Conservation (phyloP, 2,113 vertebrate species). For the Pluvianellus socialis region DNA sequence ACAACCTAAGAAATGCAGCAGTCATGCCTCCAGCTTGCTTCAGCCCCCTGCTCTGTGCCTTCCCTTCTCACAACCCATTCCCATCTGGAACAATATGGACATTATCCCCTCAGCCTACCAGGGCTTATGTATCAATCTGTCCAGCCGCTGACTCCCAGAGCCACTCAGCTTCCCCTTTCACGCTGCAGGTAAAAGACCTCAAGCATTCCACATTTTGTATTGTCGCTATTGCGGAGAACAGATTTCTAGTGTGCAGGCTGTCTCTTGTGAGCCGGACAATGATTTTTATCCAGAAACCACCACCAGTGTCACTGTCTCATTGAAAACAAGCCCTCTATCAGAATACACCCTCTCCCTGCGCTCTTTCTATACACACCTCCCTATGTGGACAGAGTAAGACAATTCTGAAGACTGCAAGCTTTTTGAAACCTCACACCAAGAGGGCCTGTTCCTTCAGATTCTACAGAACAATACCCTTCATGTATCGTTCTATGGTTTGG, state of each 20-base stretch:
- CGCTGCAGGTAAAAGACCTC: not conserved
- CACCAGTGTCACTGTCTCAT: not conserved
- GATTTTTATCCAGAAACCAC: not conserved
- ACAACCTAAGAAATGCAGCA: not conserved
- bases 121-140: not conserved
- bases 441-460: not conserved
- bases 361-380: not conserved
- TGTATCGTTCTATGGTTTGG: not conserved
- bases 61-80: not conserved
- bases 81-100: not conserved
- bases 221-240: not conserved
- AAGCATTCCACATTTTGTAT: not conserved
- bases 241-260: not conserved
- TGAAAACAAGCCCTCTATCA: not conserved
- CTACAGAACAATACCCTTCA: not conserved
- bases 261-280: not conserved
- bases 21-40: not conserved
- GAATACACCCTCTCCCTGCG: not conserved
- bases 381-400: not conserved
- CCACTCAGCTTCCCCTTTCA: not conserved
- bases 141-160: not conserved
- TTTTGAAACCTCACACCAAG: not conserved
- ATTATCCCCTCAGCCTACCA: not conserved
- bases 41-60: not conserved
- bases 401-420: not conserved